Evolutionary conservation across 2,113 vertebrate genomes (phyloP).

Genomic region (Brienomyrus brachyistius): DNA sequence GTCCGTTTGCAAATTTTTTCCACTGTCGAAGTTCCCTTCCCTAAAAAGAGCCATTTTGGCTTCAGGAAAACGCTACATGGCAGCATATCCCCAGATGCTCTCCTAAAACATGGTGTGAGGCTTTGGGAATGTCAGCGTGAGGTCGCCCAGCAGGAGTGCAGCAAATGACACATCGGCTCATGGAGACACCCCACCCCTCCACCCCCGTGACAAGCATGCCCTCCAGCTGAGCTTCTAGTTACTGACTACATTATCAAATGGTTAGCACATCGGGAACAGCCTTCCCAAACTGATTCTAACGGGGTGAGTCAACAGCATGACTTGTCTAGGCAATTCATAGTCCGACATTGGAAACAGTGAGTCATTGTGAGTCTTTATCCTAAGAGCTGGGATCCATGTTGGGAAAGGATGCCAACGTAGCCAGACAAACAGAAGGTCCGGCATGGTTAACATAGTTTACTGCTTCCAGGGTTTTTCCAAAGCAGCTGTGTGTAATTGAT

Average conservation of each 20-base stretch:
- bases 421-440: neutral
- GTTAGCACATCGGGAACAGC: neutral
- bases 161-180: neutral
- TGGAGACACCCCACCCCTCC: neutral
- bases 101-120: neutral
- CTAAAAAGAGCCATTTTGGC: neutral
- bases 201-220: neutral
- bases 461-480: neutral
- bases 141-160: neutral
- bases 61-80: neutral
- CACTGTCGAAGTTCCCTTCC: neutral
- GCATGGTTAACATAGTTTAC: neutral
- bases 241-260: neutral
- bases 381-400: neutral
- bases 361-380: neutral
- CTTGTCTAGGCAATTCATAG: neutral
- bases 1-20: neutral
- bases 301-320: neutral
- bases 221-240: neutral
- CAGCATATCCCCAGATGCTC: neutral
- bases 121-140: neutral
- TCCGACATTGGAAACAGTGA: neutral
- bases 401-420: neutral
- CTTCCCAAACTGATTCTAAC: neutral
- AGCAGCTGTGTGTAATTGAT: neutral